Base-by-base conservation (phyloP, 2,113 vertebrate species). In the Misgurnus mizolepis region DNA sequence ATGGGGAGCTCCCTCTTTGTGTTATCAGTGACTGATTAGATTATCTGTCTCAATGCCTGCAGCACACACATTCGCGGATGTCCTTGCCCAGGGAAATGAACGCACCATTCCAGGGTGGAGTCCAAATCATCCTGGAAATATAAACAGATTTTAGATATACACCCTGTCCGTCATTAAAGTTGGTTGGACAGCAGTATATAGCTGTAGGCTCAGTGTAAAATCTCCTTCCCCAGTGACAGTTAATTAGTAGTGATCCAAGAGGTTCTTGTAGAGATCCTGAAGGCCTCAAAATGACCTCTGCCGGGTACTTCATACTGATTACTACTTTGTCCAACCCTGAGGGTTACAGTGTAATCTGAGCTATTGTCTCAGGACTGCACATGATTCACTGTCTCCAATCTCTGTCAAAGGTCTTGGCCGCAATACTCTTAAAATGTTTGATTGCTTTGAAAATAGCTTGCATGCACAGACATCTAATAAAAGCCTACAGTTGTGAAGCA, bases 61-160 rank as follows among this genome's bases (percentile, higher is more conserved):
- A 53, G 75, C 74, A 71, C 66, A 53, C 77, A 82, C 83, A 84
- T 69, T 82, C 68, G 67, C 75, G 78, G 83, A 86, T 84, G 78
- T 86, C 78, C 85, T 80, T 83, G 80, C 82, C 85, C 82, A 82
- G 77, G 85, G 76, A 84, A 86, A 77, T 84, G 80, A 82, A 86
- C 50, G 9, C 62, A 65, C 76, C 67, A 83, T 83, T 83, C 85
- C 85, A 83, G 85, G 85, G 85, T 82, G 85, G 85, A 80, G 82
- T 74, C 76, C 80, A 78, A 85, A 68, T 78, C 61, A 18, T 80
- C 47, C 73, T 84, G 83, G 85, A 84, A 86, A 86, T 86, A 75
- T 78, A 84, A 86, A 86, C 81, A 86, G 69, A 79, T 68, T 12
- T 76, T 58, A 80, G 73, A 83, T 81, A 78, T 47, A 41, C 50